These are phyloP conservation scores for Lycophotia porphyrea DNA, from an alignment of 2,888 invertebrate genomes.

Conservation along the genomic window DNA sequence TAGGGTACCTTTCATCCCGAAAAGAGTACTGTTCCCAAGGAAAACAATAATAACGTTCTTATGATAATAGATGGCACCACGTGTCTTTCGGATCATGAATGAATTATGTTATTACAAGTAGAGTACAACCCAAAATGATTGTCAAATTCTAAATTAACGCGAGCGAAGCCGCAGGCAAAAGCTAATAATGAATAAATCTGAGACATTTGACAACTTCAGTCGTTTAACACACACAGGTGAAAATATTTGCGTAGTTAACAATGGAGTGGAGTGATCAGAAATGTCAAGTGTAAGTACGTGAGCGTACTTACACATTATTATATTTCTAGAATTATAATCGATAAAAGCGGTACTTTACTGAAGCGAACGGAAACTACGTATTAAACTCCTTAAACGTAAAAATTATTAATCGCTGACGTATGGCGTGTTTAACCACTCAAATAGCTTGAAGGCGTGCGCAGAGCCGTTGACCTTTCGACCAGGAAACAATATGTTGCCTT, in stretches of 20 bases:
- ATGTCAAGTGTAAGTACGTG: background rate
- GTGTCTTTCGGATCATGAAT: too few species aligned
- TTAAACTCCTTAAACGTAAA: background rate
- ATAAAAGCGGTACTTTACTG: background rate
- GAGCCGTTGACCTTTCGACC: conserved; percentile 77
- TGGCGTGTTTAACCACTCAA: conserved; percentile 37
- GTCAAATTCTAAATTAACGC: too few species aligned
- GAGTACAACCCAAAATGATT: too few species aligned
- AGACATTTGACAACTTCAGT: background rate
- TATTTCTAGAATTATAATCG: conserved; percentile 7
- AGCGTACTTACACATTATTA: background rate
- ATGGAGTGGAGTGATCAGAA: conserved; percentile 4
- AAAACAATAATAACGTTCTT: too few species aligned
- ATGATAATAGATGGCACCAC: too few species aligned
- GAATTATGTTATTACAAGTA: too few species aligned
- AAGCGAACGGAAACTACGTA: conserved; percentile 11
- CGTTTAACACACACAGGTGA: conserved; percentile 24
- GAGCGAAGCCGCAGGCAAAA: too few species aligned
- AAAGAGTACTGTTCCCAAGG: too few species aligned
- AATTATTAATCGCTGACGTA: conserved; percentile 37
- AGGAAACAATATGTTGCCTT: conserved; percentile 74
- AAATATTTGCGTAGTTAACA: conserved; percentile 13
- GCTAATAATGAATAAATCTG: too few species aligned
- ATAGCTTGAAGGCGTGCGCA: conserved; percentile 53
- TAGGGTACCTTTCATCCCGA: too few species aligned